Evolutionary conservation across 2,113 vertebrate genomes (phyloP).

Genomic region (Cinclus cinclus): DNA sequence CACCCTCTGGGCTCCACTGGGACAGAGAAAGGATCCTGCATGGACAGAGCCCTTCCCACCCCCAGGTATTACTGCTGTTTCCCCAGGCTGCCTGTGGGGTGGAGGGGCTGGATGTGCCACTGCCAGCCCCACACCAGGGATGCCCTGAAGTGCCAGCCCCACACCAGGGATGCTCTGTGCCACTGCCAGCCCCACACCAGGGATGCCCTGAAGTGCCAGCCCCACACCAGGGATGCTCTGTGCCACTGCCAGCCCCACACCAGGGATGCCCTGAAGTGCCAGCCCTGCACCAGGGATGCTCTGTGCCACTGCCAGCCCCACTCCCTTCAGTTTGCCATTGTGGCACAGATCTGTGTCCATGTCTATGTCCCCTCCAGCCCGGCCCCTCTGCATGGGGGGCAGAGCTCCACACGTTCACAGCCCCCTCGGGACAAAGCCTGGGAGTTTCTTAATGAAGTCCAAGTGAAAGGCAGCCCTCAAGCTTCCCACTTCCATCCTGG

Average conservation of each 20-base stretch:
- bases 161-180: no score
- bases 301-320: background rate
- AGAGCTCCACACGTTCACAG: slow-evolving; percentile 47
- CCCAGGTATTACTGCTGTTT: background rate
- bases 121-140: no score
- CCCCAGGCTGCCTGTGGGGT: background rate
- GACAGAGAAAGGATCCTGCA: background rate
- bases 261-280: background rate
- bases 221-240: background rate
- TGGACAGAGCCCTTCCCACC: background rate
- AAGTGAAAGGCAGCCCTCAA: slow-evolving; percentile 72
- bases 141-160: no score
- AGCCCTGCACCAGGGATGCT: background rate
- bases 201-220: background rate
- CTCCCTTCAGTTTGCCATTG: slow-evolving; percentile 68
- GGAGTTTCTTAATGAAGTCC: slow-evolving; percentile 80
- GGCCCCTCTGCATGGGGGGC: slow-evolving; percentile 69
- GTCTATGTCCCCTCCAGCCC: slow-evolving; percentile 63
- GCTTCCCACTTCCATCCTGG: slow-evolving; percentile 60
- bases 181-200: background rate
- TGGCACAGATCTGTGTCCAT: slow-evolving; percentile 53
- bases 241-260: background rate
- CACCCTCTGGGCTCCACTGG: background rate
- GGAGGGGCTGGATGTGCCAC: background rate
- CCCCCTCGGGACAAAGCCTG: slow-evolving; percentile 77